Evolutionary conservation across 2,888 invertebrate genomes (phyloP).

Genomic region (Drosophila phalerata): DNA sequence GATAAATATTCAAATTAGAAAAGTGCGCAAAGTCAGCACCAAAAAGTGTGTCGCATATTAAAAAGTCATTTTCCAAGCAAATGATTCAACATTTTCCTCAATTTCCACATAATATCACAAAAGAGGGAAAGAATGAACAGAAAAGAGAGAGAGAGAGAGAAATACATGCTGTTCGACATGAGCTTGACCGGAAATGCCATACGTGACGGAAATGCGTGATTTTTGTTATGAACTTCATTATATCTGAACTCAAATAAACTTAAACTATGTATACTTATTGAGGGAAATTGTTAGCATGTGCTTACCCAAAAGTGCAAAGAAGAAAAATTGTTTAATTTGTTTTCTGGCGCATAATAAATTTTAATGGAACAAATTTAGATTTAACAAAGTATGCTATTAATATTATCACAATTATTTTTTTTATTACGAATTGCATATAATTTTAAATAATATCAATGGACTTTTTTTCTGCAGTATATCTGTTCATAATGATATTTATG

Average conservation of each 20-base stretch:
- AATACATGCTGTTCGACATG: constrained; percentile 75
- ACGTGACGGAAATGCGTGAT: constrained; percentile 84
- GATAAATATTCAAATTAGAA: constrained; percentile 73
- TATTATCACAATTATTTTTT: neutral
- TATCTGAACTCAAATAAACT: neutral
- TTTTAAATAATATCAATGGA: neutral
- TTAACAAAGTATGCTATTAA: neutral
- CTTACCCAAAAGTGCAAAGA: constrained; percentile 30
- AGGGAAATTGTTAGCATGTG: neutral
- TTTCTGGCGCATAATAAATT: constrained; percentile 35
- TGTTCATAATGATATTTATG: no score
- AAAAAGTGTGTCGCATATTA: constrained; percentile 80
- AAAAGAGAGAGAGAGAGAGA: constrained; percentile 9
- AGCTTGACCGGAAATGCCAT: constrained; percentile 77
- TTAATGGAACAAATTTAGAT: constrained; percentile 21
- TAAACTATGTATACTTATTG: neutral
- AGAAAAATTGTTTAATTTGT: constrained; percentile 32
- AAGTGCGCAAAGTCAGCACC: constrained; percentile 19
- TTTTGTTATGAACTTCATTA: constrained; percentile 64
- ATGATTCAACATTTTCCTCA: constrained; percentile 72
- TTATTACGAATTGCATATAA: neutral
- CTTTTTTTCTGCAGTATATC: no score
- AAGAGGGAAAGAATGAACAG: constrained; percentile 6
- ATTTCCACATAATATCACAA: neutral
- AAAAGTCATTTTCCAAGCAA: constrained; percentile 83